Percentiles rank a stretch among this genome's conserved stretches.
phyloP scores from a whole-genome alignment of 2,113 vertebrate genomes.

The Pica pica region DNA sequence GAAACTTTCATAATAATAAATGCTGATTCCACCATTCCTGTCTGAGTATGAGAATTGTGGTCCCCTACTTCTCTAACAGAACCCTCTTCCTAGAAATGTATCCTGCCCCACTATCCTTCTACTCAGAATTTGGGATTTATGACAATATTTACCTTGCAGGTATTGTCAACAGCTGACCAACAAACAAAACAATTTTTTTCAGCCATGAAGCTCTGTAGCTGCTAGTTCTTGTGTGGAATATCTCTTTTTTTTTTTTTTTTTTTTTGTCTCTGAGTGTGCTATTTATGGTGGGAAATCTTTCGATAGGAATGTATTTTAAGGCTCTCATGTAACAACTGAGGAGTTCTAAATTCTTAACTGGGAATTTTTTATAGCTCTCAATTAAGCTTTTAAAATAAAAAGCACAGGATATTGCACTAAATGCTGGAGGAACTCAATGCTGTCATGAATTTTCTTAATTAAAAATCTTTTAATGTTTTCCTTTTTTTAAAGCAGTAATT shows the following conservation, averaged over 20 bases:
- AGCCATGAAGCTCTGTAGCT: neutral
- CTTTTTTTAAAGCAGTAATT: neutral
- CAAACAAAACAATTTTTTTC: neutral
- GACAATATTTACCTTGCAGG: neutral
- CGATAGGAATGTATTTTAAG: neutral
- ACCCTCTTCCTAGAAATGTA: neutral
- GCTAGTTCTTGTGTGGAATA: neutral
- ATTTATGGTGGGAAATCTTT: neutral
- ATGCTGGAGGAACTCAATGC: neutral
- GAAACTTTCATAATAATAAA: neutral
- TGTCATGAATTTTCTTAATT: slow-evolving; percentile 43
- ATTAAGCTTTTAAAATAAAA: slow-evolving; percentile 39
- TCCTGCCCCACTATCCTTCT: neutral
- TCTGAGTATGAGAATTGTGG: neutral
- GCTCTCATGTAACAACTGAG: neutral
- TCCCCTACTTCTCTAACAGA: neutral
- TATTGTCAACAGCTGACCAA: neutral
- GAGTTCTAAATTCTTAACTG: slow-evolving; percentile 22
- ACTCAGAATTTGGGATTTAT: neutral
- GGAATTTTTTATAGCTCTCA: slow-evolving; percentile 48
- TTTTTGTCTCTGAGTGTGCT: neutral
- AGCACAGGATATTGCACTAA: neutral
- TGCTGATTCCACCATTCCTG: neutral
- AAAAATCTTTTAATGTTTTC: slow-evolving; percentile 29
- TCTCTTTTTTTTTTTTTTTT: neutral